These are phyloP conservation scores for Calcarius lapponicus DNA, from an alignment of 2,797 vertebrate species.

Conservation along the genomic window DNA sequence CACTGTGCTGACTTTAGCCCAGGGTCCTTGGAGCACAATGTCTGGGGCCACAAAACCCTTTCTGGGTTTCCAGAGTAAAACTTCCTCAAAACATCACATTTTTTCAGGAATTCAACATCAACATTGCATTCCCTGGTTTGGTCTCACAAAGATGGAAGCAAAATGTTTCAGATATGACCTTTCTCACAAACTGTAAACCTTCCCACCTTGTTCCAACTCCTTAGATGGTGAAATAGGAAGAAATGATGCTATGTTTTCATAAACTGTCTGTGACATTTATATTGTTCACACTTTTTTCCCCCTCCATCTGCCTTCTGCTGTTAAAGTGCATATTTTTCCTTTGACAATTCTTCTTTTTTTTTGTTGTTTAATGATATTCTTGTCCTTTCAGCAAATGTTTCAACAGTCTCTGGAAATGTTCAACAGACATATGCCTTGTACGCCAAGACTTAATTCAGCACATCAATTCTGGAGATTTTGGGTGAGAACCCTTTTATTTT, in stretches of 20 bases:
- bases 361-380: background rate
- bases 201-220: background rate
- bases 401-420: conserved; percentile 72
- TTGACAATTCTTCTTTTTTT: background rate
- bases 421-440: conserved; percentile 71
- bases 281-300: background rate
- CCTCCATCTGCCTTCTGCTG: background rate
- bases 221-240: background rate
- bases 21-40: background rate
- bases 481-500: conserved; percentile 67
- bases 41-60: background rate
- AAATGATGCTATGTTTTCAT: background rate
- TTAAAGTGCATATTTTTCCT: background rate
- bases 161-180: background rate
- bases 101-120: background rate
- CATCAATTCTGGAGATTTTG: conserved; percentile 74
- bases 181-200: background rate
- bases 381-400: conserved; percentile 71
- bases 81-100: background rate
- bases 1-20: background rate
- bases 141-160: background rate
- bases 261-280: background rate
- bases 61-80: background rate
- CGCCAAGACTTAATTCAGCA: conserved; percentile 70
- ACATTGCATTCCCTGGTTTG: background rate